Evolutionary conservation across 2,113 vertebrate species (phyloP), one percentile per base, ranked within the genome.

Genomic region (Mastomys natalensis): DNA sequence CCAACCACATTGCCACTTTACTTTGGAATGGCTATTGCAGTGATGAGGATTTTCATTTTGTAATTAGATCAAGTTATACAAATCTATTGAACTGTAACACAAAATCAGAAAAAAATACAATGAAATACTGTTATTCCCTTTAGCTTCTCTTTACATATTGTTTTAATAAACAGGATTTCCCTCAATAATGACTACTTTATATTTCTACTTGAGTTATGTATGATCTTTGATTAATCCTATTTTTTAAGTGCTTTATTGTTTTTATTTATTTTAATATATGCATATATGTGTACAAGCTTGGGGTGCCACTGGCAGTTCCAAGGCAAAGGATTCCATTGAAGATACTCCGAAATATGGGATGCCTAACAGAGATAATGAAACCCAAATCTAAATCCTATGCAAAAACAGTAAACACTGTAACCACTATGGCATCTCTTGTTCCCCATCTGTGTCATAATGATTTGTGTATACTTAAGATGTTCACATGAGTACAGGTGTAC

Each of bases 11-110:
- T 93, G 16, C 0, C n/a, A 24, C 1, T 88, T 29, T 68, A 22
- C 34, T 74, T 29, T 37, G 0, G 68, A 68, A 51, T 90, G 19
- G 48, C 74, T 64, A 1, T 43, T 51, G 11, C 24, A 17, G 6
- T 34, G 1, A 90, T 84, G 2, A 93, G 5, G 34, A 10, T 3
- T 55, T 77, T 58, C 4, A 58, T 81, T 78, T 72, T 62, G 7
- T 89, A 1, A 7, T 8, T 64, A 24, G 2, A 21, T 1, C 8
- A 12, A 34, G 16, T 4, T n/a, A 1, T 17, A 1, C 15, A 70
- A 48, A 24, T 84, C 22, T 34, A 13, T 4, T 68, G 53, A 29
- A 72, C 22, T 53, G 45, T 48, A 37, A 66, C 11, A 58, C 17
- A 22, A 72, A 55, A 53, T 3, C 8, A 21, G 17, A 40, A 60